A percentile compares a stretch with the other conserved stretches of the same genome.
These are phyloP conservation scores for Dreissena polymorpha DNA, from an alignment of 1,140 invertebrate species.

Conservation along the genomic window DNA sequence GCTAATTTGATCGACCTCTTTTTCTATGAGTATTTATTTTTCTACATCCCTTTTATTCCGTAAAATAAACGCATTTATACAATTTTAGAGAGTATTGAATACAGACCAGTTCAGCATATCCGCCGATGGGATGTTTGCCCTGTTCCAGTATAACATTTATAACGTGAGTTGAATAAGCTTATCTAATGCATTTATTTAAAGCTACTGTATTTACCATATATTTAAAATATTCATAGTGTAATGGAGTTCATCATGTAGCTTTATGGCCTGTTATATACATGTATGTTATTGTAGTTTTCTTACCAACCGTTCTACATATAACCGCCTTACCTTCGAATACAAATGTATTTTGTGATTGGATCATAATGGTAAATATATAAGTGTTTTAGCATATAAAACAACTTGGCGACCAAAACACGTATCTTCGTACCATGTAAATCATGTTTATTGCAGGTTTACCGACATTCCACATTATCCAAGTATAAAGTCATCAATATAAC, in stretches of 20 bases:
- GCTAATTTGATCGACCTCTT: neutral
- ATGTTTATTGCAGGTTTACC: slow-evolving; percentile 82
- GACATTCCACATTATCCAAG: slow-evolving; percentile 89
- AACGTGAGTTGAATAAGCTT: slow-evolving; percentile 80
- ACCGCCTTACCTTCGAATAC: neutral
- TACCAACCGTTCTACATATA: no score
- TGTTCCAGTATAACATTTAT: slow-evolving; percentile 90
- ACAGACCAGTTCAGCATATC: slow-evolving; percentile 90
- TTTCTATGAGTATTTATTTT: neutral
- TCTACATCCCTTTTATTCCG: neutral
- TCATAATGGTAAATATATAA: neutral
- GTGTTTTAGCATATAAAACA: neutral
- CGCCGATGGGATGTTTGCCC: slow-evolving; percentile 90
- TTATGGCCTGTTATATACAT: no score
- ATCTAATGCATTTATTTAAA: neutral
- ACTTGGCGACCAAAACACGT: neutral
- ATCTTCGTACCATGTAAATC: neutral
- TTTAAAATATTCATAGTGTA: neutral
- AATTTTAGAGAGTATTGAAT: slow-evolving; percentile 81
- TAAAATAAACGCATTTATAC: neutral
- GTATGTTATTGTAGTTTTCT: no score
- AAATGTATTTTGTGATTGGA: neutral
- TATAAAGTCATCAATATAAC: slow-evolving; percentile 89
- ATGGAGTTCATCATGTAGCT: no score
- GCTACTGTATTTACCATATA: neutral